Evolutionary conservation across 2,113 vertebrate species (phyloP), one percentile per base, ranked within the genome.

Genomic region (Cervus canadensis): DNA sequence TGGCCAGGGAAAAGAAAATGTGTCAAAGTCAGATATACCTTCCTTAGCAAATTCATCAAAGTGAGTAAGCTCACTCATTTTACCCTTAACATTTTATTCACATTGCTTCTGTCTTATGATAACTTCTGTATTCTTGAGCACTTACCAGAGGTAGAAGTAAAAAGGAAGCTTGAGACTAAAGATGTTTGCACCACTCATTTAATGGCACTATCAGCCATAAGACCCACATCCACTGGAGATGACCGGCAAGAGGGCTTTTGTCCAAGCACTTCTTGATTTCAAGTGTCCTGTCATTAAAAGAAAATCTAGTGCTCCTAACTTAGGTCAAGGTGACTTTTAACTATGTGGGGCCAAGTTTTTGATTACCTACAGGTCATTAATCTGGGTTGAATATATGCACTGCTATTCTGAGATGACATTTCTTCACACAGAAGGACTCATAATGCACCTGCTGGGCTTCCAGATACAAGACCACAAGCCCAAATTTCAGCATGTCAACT

Each of bases 241-340:
- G 48, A 43, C 2, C 1, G 11, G 7, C 43, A 60, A 74, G 25
- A 19, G 36, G 10, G 45, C 45, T 90, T 74, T 95, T 57, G 64
- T 90, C 74, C 19, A 76, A 64, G 62, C 21, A 43, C 81, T 84
- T 91, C 76, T 67, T 93, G 82, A 92, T 82, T 78, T 82, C 57
- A 48, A 88, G 87, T 85, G 43, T 87, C 54, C 57, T 92, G 89
- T 95, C 88, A 57, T 76, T 86, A 81, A 52, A 92, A 79, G 59
- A 82, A 89, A 84, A 88, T 76, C 74, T 54, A 92, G 52, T 30
- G 57, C 64, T 87, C 71, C 90, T 96, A 60, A 95, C 33, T 48
- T 76, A 87, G 86, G 88, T 94, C 54, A 82, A 45, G n/a, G 87
- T 85, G 93, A 67, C 91, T 67, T 96, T 94, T 93, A 95, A 59